Evolutionary conservation across 2,113 vertebrate species (phyloP).

Genomic region (Orthonyx spaldingii): DNA sequence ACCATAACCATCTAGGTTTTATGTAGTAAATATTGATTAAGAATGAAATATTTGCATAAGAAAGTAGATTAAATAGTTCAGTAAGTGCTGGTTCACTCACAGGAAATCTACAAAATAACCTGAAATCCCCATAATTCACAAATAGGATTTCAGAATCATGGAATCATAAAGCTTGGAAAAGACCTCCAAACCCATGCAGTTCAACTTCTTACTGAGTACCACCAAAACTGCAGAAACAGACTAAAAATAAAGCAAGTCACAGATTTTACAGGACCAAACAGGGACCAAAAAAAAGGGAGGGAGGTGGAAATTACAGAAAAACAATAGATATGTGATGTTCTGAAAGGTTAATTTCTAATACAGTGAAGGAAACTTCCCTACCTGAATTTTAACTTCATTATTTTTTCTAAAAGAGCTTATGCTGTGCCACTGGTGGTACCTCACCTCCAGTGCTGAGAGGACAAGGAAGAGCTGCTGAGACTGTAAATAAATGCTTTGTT

Average conservation of each 20-base stretch:
- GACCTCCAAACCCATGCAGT: background rate
- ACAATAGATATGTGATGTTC: fast-evolving
- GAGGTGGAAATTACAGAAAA: background rate
- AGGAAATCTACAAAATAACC: background rate
- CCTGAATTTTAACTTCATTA: background rate
- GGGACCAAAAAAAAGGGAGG: fast-evolving
- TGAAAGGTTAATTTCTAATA: background rate
- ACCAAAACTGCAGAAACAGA: background rate
- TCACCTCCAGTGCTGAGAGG: background rate
- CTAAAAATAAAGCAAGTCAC: background rate
- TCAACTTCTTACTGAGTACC: background rate
- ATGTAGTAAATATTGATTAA: background rate
- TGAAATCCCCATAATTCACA: background rate
- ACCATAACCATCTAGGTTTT: background rate
- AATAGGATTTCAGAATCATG: background rate
- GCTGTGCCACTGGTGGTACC: background rate
- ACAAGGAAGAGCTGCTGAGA: background rate
- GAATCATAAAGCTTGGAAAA: background rate
- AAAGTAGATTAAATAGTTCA: background rate
- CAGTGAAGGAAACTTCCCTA: background rate
- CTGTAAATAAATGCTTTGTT: background rate
- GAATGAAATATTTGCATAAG: background rate
- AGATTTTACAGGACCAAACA: background rate
- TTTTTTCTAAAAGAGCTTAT: background rate
- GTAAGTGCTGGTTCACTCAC: background rate